Evolutionary conservation across 2,888 invertebrate genomes (phyloP), one percentile per base, ranked within the genome.

Genomic region (Temnothorax rugatulus): DNA sequence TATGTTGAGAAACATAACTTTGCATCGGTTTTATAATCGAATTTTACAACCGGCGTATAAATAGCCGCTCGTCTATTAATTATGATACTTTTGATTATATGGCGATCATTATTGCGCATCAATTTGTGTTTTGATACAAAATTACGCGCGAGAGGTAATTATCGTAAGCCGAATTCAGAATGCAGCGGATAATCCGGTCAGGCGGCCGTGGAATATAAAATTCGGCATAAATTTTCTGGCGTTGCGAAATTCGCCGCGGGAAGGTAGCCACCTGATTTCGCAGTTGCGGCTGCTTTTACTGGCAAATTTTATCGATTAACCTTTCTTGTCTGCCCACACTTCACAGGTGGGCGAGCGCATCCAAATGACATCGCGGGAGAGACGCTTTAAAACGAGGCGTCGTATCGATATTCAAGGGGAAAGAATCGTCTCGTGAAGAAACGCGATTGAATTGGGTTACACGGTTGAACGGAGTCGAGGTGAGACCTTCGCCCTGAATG

Each of bases 241-340:
- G n/a, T 77, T 77, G 44, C 18, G 50, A 81, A 84, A 82, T 52
- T 54, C 63, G 34, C 21, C 73, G 59, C n/a, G 5, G 25, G 59
- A 47, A 73, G 73, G 50, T n/a, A 15, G 44, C 9, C 38, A 38
- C n/a, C 15, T 44, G 83, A 52, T 87, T 85, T 82, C 79, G 52
- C 54, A 79, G 82, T 15, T 47, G 8, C 29, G 64, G 47, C 61
- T 47, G 61, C n/a, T 52, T 57, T 64, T 75, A 34, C 61, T 11
- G 71, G 59, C 41, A 50, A 85, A 83, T 87, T 85, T 86, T 66
- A 82, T 85, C 68, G 84, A 82, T 71, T 83, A 85, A 89, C 82
- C 85, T 89, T 89, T 86, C 52, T 52, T 44, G 50, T 41, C 76
- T 29, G 21, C 71, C 85, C 64, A 83, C 86, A 69, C 50, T 34